Conservation (phyloP, 2,113 vertebrate genomes). For the Anoura caudifer region DNA sequence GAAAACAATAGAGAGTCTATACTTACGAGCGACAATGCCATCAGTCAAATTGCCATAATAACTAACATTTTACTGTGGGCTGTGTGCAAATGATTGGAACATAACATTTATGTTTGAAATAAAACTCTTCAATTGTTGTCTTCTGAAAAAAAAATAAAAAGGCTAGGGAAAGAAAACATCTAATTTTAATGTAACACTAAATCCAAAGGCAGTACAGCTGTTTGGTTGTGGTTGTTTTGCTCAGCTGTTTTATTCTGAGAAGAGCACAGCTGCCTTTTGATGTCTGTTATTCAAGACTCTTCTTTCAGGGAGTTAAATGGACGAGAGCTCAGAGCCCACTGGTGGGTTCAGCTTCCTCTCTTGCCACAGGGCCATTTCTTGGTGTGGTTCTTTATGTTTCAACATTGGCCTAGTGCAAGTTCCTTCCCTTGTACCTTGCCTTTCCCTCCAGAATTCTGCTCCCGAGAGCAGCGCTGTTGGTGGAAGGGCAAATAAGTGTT, state of each 20-base stretch:
- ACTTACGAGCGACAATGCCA: neutral
- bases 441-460: neutral
- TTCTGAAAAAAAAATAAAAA: neutral
- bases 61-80: constrained; percentile 19
- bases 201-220: constrained; percentile 71
- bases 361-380: neutral
- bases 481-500: neutral
- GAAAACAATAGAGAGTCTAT: constrained; percentile 13
- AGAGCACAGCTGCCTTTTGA: constrained; percentile 72
- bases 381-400: neutral
- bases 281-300: constrained; percentile 65
- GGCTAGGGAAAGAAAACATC: constrained; percentile 57
- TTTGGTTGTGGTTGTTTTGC: constrained; percentile 69
- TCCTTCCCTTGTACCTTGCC: neutral
- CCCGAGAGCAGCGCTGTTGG: neutral
- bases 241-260: constrained; percentile 76
- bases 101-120: constrained; percentile 53
- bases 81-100: constrained; percentile 13
- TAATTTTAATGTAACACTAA: constrained; percentile 72
- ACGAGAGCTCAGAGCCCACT: neutral
- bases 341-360: constrained; percentile 17
- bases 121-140: constrained; percentile 52
- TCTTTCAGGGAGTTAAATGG: neutral
- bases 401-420: neutral
- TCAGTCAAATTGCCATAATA: constrained; percentile 29